Evolutionary conservation across 2,797 vertebrate genomes (phyloP).

Genomic region (Chelon labrosus): DNA sequence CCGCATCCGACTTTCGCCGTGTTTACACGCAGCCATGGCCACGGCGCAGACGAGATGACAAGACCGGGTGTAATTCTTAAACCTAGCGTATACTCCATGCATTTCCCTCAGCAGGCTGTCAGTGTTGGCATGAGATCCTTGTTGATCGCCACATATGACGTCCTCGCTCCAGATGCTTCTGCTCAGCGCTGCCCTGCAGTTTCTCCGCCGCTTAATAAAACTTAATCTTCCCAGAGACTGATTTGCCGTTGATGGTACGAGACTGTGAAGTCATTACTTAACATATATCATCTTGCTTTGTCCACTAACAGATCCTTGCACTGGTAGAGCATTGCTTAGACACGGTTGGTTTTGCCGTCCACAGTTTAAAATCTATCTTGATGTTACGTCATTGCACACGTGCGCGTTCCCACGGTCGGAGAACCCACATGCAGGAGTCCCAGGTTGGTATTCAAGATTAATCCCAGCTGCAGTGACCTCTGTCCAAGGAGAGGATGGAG

Average conservation of each 20-base stretch:
- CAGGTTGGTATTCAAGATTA: slow-evolving; percentile 41
- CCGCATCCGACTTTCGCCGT: slow-evolving; percentile 28
- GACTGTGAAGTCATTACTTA: slow-evolving; percentile 12
- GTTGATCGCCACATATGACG: slow-evolving; percentile 22
- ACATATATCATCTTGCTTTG: too few species aligned
- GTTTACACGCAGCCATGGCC: slow-evolving; percentile 5
- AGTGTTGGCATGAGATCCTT: not conserved
- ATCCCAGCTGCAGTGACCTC: slow-evolving; percentile 39
- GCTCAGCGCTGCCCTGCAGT: slow-evolving; percentile 5
- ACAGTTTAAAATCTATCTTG: not conserved
- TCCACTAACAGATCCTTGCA: too few species aligned
- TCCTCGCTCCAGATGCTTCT: slow-evolving; percentile 27
- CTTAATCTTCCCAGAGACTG: slow-evolving; percentile 41
- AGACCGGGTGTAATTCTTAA: too few species aligned
- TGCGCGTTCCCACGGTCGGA: slow-evolving; percentile 1
- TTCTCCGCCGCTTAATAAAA: slow-evolving; percentile 19
- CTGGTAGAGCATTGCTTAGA: too few species aligned
- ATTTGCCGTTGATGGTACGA: slow-evolving; percentile 38
- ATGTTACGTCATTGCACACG: not conserved
- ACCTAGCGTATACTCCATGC: too few species aligned
- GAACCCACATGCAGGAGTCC: slow-evolving; percentile 17
- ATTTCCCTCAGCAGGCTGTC: slow-evolving; percentile 13
- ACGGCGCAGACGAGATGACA: not conserved
- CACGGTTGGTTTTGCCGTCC: too few species aligned
- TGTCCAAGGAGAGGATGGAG: slow-evolving; percentile 6